Conservation (phyloP, 2,888 invertebrate species). For the Dorcus parallelipipedus region DNA sequence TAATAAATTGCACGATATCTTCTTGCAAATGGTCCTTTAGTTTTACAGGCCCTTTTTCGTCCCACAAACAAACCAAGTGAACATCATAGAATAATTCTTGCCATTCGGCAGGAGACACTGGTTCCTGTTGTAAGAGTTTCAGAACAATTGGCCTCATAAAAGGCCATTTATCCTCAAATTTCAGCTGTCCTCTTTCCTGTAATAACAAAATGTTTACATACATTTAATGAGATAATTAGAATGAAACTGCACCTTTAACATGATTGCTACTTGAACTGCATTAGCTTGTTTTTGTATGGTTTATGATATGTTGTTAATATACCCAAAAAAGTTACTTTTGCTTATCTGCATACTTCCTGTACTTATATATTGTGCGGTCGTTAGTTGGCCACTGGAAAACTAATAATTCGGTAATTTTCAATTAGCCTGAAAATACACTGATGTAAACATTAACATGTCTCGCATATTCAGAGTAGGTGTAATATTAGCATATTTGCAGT, state of each 20-base stretch:
- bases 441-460: too few species aligned
- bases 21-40: conserved; percentile 84
- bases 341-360: too few species aligned
- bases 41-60: conserved; percentile 89
- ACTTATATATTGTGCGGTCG: too few species aligned
- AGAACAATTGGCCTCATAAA: conserved; percentile 90
- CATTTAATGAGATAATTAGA: neutral
- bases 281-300: too few species aligned
- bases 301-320: too few species aligned
- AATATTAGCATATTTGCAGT: too few species aligned
- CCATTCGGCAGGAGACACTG: conserved; percentile 94
- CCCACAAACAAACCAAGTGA: conserved; percentile 95
- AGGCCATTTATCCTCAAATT: conserved; percentile 97
- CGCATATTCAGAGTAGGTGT: too few species aligned
- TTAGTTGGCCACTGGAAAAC: too few species aligned
- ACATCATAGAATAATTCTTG: conserved; percentile 96
- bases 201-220: conserved; percentile 4
- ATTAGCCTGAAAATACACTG: too few species aligned
- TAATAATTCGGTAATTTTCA: too few species aligned
- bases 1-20: conserved; percentile 92
- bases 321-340: too few species aligned
- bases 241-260: conserved; percentile 22
- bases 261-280: neutral
- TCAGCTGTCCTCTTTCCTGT: conserved; percentile 75
- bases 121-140: conserved; percentile 89